These are phyloP conservation scores for Ptychadena robeensis DNA, from an alignment of 2,797 vertebrate species.

Conservation along the genomic window DNA sequence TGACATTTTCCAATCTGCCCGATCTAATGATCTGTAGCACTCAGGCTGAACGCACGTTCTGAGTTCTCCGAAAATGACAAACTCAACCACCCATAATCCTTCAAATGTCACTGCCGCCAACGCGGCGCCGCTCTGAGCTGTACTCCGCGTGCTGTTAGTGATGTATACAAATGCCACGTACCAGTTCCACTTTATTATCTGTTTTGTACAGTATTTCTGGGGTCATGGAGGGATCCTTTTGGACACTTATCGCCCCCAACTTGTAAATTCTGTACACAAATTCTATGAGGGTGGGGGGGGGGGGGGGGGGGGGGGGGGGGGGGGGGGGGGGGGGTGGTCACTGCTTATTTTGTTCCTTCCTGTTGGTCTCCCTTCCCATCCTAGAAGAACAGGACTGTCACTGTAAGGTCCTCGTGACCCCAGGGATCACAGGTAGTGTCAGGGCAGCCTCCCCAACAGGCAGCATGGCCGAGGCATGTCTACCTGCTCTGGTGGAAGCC, in stretches of 20 bases:
- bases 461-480: too few species aligned
- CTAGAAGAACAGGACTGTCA: too few species aligned
- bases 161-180: slow-evolving; percentile 1
- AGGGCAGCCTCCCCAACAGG: too few species aligned
- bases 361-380: too few species aligned
- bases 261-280: too few species aligned
- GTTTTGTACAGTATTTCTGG: not conserved
- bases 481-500: too few species aligned
- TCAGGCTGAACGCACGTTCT: slow-evolving; percentile 37
- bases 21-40: slow-evolving; percentile 32
- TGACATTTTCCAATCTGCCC: slow-evolving; percentile 18
- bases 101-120: slow-evolving; percentile 28
- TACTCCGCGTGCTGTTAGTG: not conserved
- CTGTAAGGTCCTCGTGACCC: too few species aligned
- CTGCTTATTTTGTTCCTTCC: too few species aligned
- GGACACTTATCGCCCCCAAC: not conserved
- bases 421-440: too few species aligned
- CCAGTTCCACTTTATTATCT: not conserved
- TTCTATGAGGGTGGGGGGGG: too few species aligned
- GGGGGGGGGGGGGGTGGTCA: too few species aligned
- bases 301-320: too few species aligned
- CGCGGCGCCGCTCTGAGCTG: not conserved
- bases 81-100: slow-evolving; percentile 41
- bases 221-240: not conserved
- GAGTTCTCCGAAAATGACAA: slow-evolving; percentile 25